phyloP scores from a whole-genome alignment of 2,888 invertebrate genomes.

The Halocaridina rubra region DNA sequence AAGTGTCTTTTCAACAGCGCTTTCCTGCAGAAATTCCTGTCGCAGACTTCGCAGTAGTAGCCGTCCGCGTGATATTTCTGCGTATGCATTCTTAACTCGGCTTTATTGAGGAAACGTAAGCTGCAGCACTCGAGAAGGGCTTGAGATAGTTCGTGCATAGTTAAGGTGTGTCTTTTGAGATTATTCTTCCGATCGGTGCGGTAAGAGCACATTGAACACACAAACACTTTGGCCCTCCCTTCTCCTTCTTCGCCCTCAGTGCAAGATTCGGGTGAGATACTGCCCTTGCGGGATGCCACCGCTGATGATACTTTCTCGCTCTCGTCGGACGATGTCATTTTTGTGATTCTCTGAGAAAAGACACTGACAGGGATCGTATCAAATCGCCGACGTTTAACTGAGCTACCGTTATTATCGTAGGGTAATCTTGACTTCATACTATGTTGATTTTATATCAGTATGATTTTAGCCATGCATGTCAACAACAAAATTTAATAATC shows the following conservation, averaged over 20 bases:
- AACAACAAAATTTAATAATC: too few relatives aligned
- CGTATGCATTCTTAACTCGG: conserved; percentile 68
- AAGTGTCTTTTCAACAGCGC: conserved; percentile 69
- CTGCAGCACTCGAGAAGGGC: conserved; percentile 68
- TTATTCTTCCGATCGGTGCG: conserved; percentile 69
- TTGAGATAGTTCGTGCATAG: conserved; percentile 68
- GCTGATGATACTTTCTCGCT: neutral
- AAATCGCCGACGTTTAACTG: neutral
- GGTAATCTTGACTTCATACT: too few relatives aligned
- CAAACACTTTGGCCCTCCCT: conserved; percentile 11
- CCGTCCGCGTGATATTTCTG: conserved; percentile 68
- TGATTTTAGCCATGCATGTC: too few relatives aligned
- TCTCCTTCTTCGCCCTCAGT: conserved; percentile 47
- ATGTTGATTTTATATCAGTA: too few relatives aligned
- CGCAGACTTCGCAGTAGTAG: conserved; percentile 69
- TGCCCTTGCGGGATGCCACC: neutral
- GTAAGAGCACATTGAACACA: conserved; percentile 64
- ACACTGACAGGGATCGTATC: neutral
- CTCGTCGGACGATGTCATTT: neutral
- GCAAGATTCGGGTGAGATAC: neutral
- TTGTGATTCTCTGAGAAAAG: too few relatives aligned
- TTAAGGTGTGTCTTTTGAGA: conserved; percentile 68
- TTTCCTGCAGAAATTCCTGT: conserved; percentile 69
- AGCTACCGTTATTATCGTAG: neutral
- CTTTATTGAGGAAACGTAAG: conserved; percentile 68